Conservation (phyloP, 2,888 invertebrate species). For the Apodemia duryi region DNA sequence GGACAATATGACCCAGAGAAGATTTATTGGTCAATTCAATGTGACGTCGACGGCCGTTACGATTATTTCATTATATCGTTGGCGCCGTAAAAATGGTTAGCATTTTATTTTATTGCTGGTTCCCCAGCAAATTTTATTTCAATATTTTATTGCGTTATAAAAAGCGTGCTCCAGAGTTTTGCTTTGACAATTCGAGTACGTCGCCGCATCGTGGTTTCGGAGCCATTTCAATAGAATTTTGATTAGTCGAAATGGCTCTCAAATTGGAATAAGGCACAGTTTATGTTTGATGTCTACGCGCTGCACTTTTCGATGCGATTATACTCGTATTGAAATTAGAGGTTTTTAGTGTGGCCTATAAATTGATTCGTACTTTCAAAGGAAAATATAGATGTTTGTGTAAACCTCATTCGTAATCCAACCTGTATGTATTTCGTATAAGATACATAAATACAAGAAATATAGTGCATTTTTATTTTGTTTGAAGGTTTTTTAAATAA, state of each 20-base stretch:
- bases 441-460: too few relatives aligned
- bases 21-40: slow-evolving; percentile 76
- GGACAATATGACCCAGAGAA: slow-evolving; percentile 78
- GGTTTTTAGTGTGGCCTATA: not conserved
- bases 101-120: slow-evolving; percentile 74
- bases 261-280: slow-evolving; percentile 19
- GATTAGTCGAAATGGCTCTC: slow-evolving; percentile 17
- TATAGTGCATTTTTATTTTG: too few relatives aligned
- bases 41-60: slow-evolving; percentile 74
- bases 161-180: slow-evolving; percentile 41
- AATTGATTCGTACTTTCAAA: slow-evolving; percentile 3
- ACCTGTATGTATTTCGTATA: too few relatives aligned
- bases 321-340: not conserved
- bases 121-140: slow-evolving; percentile 67
- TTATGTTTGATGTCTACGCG: slow-evolving; percentile 13
- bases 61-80: slow-evolving; percentile 78
- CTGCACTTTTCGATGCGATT: slow-evolving; percentile 3
- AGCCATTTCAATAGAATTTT: slow-evolving; percentile 31
- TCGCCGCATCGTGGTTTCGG: slow-evolving; percentile 39
- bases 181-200: slow-evolving; percentile 46
- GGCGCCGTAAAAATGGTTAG: slow-evolving; percentile 77
- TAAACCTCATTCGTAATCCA: not conserved
- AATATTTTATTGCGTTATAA: slow-evolving; percentile 76
- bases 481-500: too few relatives aligned
- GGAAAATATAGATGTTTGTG: not conserved